A percentile compares a stretch with the other conserved stretches of the same genome.
Evolutionary conservation across 1,140 invertebrate genomes (phyloP).

Genomic region (Cydia pomonella): DNA sequence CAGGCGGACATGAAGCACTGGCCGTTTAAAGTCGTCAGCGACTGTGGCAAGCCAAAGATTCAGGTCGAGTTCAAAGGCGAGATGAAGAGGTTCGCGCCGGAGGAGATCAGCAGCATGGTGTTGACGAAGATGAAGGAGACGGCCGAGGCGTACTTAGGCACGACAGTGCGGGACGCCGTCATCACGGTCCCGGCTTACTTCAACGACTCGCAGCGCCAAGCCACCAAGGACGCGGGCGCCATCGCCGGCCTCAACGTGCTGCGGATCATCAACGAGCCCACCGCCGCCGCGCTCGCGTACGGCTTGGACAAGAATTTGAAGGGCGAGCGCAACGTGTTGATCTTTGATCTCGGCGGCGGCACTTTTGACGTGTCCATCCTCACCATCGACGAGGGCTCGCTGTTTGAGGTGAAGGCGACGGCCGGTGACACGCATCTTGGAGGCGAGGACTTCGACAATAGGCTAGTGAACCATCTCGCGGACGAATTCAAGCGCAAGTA

Average conservation of each 20-base stretch:
- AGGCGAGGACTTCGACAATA: slow-evolving; percentile 88
- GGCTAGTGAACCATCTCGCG: slow-evolving; percentile 84
- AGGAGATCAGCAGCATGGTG: slow-evolving; percentile 82
- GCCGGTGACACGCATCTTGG: slow-evolving; percentile 79
- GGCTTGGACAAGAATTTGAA: slow-evolving; percentile 87
- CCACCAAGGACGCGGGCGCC: slow-evolving; percentile 83
- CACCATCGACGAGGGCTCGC: slow-evolving; percentile 83
- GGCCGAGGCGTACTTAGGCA: slow-evolving; percentile 87
- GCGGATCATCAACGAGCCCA: slow-evolving; percentile 83
- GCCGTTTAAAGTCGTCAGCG: slow-evolving; percentile 81
- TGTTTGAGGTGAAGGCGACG: slow-evolving; percentile 84
- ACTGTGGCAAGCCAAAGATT: slow-evolving; percentile 84
- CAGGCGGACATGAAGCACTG: slow-evolving; percentile 67
- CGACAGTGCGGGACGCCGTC: slow-evolving; percentile 83
- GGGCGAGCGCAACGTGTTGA: slow-evolving; percentile 82
- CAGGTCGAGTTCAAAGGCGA: slow-evolving; percentile 86
- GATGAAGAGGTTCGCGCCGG: slow-evolving; percentile 81
- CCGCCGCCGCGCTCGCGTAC: slow-evolving; percentile 86
- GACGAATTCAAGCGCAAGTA: slow-evolving; percentile 67
- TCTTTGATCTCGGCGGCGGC: slow-evolving; percentile 74
- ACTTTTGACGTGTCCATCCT: slow-evolving; percentile 85
- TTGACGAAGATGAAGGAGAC: slow-evolving; percentile 89
- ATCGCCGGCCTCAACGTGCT: slow-evolving; percentile 79
- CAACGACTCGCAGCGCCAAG: slow-evolving; percentile 81
- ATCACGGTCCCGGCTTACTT: slow-evolving; percentile 83